A percentile compares a stretch with the other conserved stretches of the same genome.
These are phyloP conservation scores for Stomatorhinus walkeri DNA, from an alignment of 2,797 vertebrate genomes.

Conservation along the genomic window DNA sequence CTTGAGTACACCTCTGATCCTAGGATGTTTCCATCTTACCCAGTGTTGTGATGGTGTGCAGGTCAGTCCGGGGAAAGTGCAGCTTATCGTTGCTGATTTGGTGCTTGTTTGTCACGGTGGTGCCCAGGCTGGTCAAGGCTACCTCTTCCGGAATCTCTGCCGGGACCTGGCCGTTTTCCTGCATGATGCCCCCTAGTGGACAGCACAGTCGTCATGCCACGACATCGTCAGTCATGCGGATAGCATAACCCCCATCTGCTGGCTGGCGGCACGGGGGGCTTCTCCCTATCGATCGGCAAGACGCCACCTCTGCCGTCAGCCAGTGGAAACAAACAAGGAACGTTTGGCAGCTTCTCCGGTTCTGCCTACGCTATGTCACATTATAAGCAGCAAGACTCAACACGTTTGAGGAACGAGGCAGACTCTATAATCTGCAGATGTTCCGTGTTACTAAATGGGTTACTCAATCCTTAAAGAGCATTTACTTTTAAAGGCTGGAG, in stretches of 20 bases:
- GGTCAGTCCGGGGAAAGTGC: constrained; percentile 75
- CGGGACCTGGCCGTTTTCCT: constrained; percentile 85
- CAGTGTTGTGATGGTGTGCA: constrained; percentile 88
- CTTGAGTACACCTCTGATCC: background rate
- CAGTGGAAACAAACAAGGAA: background rate
- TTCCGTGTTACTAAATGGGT: background rate
- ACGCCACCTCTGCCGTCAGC: background rate
- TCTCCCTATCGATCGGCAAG: background rate
- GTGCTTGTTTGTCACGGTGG: constrained; percentile 71
- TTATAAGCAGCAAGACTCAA: background rate
- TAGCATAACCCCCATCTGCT: background rate
- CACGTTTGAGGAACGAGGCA: background rate
- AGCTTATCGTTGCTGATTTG: constrained; percentile 81
- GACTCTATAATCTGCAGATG: background rate
- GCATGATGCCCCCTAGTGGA: constrained; percentile 66
- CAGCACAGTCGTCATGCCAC: background rate
- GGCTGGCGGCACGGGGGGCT: background rate
- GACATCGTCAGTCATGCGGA: too few relatives aligned
- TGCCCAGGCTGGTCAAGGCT: constrained; percentile 76
- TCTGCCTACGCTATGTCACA: background rate
- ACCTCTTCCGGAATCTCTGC: constrained; percentile 93
- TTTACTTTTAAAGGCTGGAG: background rate
- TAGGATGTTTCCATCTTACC: constrained; percentile 55
- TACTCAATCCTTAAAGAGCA: background rate
- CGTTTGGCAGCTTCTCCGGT: background rate